Base-by-base conservation (phyloP, 2,113 vertebrate genomes). In the Salvelinus sp. region DNA sequence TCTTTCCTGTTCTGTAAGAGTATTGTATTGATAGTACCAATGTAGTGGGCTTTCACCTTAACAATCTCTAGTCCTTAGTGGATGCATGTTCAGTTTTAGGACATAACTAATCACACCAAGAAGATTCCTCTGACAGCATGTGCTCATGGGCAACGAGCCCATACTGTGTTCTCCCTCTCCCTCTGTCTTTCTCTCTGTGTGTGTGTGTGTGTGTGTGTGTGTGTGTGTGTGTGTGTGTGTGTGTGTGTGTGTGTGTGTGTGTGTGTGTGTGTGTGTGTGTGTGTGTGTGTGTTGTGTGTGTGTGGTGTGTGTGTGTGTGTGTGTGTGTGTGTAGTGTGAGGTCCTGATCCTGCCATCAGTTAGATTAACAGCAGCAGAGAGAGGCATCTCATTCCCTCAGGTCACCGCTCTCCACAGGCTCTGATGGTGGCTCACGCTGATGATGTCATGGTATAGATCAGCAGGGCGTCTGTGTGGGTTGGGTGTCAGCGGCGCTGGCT, bases 391-490 rank as follows among this genome's bases (percentile, higher is more conserved):
- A 23, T 16, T 63, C 28, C 63, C 62, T 83, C 78, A 83, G 88
- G 79, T 88, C 88, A 82, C 80, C 81, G 75, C 80, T 86, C 82
- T 27, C 81, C 79, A 82, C 83, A 85, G 74, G 79, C 82, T 38
- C 81, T 85, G 84, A 88, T 88, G 16, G 83, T 86, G 84, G 85
- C 80, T 82, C 82, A 4, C 79, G 74, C 87, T 90, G 89, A 88
- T 90, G 90, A 91, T 91, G 89, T 90, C 90, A 91, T 87, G 83
- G 74, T 87, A 90, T 91, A 67, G 88, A 91, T 86, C 88, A 80
- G 85, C 81, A 72, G 81, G 88, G 87, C 82, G 88, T 89, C 87
- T 89, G 89, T 73, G 87, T 84, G 85, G 85, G 80, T 90, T 89
- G 82, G 84, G 86, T 91, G 87, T 91, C 89, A 85, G 83, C 74